Base-by-base conservation (phyloP, 2,888 invertebrate species). In the Drosophila setosimentum region DNA sequence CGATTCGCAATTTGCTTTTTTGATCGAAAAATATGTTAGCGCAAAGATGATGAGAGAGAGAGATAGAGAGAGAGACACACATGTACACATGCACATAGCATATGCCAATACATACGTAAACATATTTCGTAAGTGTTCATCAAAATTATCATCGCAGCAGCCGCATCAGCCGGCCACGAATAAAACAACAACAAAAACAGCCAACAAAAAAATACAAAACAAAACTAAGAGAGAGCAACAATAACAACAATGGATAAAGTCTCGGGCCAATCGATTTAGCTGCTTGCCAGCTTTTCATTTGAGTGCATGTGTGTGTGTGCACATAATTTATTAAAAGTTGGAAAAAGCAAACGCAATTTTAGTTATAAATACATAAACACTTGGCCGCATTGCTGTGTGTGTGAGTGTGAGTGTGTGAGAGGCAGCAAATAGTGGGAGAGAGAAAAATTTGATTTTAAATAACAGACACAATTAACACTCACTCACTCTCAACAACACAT, bases 61-160 rank as follows among this genome's bases (percentile, higher is more conserved):
- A 59, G 40, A 35, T 42, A 59, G 24, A 62, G 30, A 50, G 42
- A 58, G 35, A 37, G 30, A 35, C 33, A 37, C 6, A 24, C 11
- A 24, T 30, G 13, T 3, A 30, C n/a, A 18, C 35, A 32, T 3
- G 49, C 57, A 37, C 10, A 54, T 21, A 62, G 51, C 60, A 54
- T 64, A 65, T 71, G 65, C 61, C 68, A 65, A 73, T 75, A 73
- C 59, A 80, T 60, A 66, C 53, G 57, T 71, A 75, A 63, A 73
- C 71, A 72, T 78, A 76, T 87, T 88, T 90, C 83, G 89, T 88
- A 87, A 87, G 88, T 87, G 86, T 87, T 81, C 90, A 83, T 80
- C 82, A 77, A 82, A 74, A 76, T 73, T 79, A 74, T 67, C 74
- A 73, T 65, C 73, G 21, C 45, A 48, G 61, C 67, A 50, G 68